A percentile compares a stretch with the other conserved stretches of the same genome.
Conservation (phyloP, 2,113 vertebrate genomes). For the Notiomystis cincta region DNA sequence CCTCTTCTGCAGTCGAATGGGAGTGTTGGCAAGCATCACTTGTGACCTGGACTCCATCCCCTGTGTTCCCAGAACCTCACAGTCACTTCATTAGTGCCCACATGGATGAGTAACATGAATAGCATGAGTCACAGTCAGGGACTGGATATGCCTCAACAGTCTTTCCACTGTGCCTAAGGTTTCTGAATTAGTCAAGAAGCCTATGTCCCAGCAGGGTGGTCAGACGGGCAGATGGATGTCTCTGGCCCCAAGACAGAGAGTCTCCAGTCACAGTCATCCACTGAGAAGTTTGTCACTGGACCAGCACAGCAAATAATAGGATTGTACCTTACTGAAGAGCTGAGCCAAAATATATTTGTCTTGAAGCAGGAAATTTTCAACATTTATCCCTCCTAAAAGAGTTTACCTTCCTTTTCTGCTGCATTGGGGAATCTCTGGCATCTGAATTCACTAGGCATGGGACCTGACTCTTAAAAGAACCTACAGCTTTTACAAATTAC, state of each 20-base stretch:
- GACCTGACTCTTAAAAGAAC: not conserved
- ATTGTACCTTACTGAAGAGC: not conserved
- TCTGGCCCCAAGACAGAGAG: constrained; percentile 23
- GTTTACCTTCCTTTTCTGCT: not conserved
- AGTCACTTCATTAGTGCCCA: constrained; percentile 64
- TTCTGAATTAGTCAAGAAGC: constrained; percentile 26
- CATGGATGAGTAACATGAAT: constrained; percentile 48
- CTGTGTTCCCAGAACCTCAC: constrained; percentile 50
- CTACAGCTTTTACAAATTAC: not conserved
- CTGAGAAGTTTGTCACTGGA: not conserved
- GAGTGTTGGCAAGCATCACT: constrained; percentile 17
- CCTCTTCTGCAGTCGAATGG: not conserved
- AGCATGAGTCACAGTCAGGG: constrained; percentile 51
- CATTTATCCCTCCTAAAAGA: not conserved
- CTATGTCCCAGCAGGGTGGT: constrained; percentile 27
- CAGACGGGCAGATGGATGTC: constrained; percentile 45
- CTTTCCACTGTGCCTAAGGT: constrained; percentile 34
- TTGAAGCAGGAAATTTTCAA: not conserved
- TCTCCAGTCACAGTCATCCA: not conserved
- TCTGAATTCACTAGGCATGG: not conserved
- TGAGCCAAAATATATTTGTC: not conserved
- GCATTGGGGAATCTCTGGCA: not conserved
- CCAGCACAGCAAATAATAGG: not conserved
- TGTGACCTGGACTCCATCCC: constrained; percentile 33
- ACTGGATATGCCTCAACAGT: constrained; percentile 40